Conservation (phyloP, 2,797 vertebrate genomes). For the Sebastes jordani region DNA sequence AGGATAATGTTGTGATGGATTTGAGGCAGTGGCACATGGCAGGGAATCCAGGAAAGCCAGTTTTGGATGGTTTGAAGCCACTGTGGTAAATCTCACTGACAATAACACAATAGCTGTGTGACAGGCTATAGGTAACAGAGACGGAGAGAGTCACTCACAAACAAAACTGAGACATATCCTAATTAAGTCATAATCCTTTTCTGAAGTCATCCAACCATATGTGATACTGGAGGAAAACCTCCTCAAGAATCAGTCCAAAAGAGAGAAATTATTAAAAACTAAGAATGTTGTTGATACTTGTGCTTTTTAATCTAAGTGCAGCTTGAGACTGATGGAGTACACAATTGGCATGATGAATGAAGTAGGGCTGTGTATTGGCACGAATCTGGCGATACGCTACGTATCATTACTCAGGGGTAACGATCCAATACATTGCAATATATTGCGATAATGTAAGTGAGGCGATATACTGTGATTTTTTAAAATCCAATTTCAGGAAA, state of each 20-base stretch:
- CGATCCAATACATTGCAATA: no score
- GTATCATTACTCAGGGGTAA: no score
- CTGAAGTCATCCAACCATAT: background rate
- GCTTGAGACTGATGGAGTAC: slow-evolving; percentile 33
- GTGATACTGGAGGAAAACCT: background rate
- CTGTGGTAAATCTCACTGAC: slow-evolving; percentile 10
- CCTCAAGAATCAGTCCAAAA: background rate
- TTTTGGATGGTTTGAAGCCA: slow-evolving; percentile 27
- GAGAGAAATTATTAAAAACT: slow-evolving; percentile 2
- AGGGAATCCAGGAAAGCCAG: background rate
- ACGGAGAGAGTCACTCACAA: background rate
- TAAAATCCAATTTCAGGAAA: no score
- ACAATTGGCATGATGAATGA: slow-evolving; percentile 33
- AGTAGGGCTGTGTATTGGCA: no score
- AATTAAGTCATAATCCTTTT: background rate
- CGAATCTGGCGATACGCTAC: no score
- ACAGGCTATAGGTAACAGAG: background rate
- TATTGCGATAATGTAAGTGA: no score
- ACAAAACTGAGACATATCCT: background rate
- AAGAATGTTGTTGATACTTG: background rate
- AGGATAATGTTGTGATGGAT: slow-evolving; percentile 25
- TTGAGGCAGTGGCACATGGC: slow-evolving; percentile 3
- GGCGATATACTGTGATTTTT: no score
- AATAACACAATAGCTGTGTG: background rate
- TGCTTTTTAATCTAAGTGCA: slow-evolving; percentile 25